Evolutionary conservation across 2,113 vertebrate genomes (phyloP), one percentile per base, ranked within the genome.

Genomic region (Cyprinodon brontotheroides): DNA sequence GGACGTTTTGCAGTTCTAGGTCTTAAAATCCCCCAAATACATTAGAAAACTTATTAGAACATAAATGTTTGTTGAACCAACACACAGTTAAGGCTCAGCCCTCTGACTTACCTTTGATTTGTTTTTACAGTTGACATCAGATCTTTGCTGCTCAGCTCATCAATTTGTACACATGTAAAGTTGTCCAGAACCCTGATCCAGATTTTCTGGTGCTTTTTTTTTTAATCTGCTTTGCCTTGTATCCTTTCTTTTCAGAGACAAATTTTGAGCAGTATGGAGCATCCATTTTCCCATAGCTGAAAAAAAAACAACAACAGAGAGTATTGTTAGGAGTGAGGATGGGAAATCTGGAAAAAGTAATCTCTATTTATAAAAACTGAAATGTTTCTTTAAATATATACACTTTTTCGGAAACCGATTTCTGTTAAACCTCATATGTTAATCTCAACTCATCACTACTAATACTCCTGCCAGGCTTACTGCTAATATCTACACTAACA

Each of bases 21-120:
- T 41, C 41, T 41, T 41, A 6, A 41, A 9, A 41, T 29, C 29
- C 29, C 29, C 29, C 29, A 29, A 29, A 29, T 29, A 29, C 29
- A 29, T 29, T 41, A 41, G 41, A 41, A 41, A 41, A 6, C 41
- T 9, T 41, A 9, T 4, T 41, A 41, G 41, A 41, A 41, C 41
- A 2, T 59, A 37, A 2, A 4, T n/a, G 12, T 38, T 38, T 36
- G 17, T 13, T 13, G 38, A 13, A 5, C 12, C 15, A 59, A 68
- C 15, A 40, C 45, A 36, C 65, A 68, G 45, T 36, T 60, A 36
- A 63, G 38, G 48, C 60, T 4, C 59, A 73, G 11, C 4, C 0
- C n/a, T 39, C 2, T 38, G 7, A 86, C 85, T 85, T 80, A 83
- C 88, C 47, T 70, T 64, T 1, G 60, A 61, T 57, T 22, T 12